Percentiles rank a stretch among this genome's conserved stretches.
These are phyloP conservation scores for Mus minutoides DNA, from an alignment of 2,797 vertebrate species.

Conservation along the genomic window DNA sequence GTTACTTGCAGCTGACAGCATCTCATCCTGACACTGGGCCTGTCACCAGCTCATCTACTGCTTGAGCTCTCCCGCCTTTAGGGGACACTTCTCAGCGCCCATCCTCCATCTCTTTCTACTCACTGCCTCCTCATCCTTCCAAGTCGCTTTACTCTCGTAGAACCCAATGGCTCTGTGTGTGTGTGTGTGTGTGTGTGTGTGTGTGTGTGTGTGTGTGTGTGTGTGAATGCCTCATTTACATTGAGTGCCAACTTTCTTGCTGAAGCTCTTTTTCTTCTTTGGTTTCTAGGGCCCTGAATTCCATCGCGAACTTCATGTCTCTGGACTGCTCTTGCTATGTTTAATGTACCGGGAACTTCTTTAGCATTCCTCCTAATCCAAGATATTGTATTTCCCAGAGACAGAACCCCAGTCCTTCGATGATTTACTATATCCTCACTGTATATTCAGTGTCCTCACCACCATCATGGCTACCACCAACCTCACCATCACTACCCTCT, in stretches of 20 bases:
- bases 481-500: rapidly evolving
- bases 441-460: not conserved
- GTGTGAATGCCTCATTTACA: not conserved
- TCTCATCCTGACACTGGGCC: not conserved
- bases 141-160: conserved; percentile 11
- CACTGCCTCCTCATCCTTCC: not conserved
- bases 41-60: not conserved
- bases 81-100: not conserved
- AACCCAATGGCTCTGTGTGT: not conserved
- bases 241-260: conserved; percentile 9
- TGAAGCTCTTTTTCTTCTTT: conserved; percentile 14
- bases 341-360: not conserved
- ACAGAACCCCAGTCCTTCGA: not conserved
- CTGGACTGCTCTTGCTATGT: not conserved
- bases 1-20: not conserved
- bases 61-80: not conserved
- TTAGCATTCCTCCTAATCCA: conserved; percentile 17
- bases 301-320: not conserved
- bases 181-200: too few relatives aligned
- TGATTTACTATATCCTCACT: not conserved
- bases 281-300: conserved; percentile 30
- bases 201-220: too few relatives aligned
- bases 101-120: conserved; percentile 5
- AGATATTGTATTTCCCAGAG: not conserved
- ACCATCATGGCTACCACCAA: too few relatives aligned